Evolutionary conservation across 64 coral and sea anemone species (phyloP).

Genomic region (Anthopleura sola): DNA sequence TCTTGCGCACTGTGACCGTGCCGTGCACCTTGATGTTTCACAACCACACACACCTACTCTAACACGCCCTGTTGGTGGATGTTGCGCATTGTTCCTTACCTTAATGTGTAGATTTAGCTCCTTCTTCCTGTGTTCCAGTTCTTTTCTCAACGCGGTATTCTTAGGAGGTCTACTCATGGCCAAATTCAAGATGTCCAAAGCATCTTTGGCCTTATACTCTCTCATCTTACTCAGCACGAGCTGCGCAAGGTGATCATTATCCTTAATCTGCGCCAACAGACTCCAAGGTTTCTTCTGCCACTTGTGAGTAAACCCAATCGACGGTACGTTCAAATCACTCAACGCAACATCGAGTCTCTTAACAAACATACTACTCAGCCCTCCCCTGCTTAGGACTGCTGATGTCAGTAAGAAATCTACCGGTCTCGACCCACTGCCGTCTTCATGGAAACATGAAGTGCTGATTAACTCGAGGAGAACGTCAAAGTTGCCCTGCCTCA

Average conservation of each 20-base stretch:
- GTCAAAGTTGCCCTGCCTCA: slow-evolving; percentile 72
- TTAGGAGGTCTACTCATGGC: slow-evolving; percentile 60
- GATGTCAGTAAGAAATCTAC: slow-evolving; percentile 82
- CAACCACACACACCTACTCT: too few species aligned
- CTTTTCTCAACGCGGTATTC: slow-evolving; percentile 41
- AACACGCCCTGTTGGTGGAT: background rate
- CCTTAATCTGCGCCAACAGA: slow-evolving; percentile 69
- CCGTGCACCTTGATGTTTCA: too few species aligned
- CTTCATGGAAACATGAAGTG: slow-evolving; percentile 47
- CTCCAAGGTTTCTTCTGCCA: slow-evolving; percentile 74
- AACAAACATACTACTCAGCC: slow-evolving; percentile 12
- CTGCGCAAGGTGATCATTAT: slow-evolving; percentile 56
- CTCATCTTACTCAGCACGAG: slow-evolving; percentile 65
- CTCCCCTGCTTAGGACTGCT: slow-evolving; percentile 73
- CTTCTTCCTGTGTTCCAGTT: slow-evolving; percentile 58
- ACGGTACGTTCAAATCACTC: slow-evolving; percentile 55
- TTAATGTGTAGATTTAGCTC: slow-evolving; percentile 69
- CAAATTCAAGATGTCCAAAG: slow-evolving; percentile 60
- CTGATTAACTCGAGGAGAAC: slow-evolving; percentile 72
- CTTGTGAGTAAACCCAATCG: slow-evolving; percentile 46
- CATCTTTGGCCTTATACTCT: slow-evolving; percentile 62
- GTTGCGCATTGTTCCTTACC: slow-evolving; percentile 32
- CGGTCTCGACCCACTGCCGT: slow-evolving; percentile 40
- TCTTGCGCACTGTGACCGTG: too few species aligned
- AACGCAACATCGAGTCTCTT: slow-evolving; percentile 27